A percentile compares a stretch with the other conserved stretches of the same genome.
These are phyloP conservation scores for Cervus canadensis DNA, from an alignment of 2,113 vertebrate genomes.

Conservation along the genomic window DNA sequence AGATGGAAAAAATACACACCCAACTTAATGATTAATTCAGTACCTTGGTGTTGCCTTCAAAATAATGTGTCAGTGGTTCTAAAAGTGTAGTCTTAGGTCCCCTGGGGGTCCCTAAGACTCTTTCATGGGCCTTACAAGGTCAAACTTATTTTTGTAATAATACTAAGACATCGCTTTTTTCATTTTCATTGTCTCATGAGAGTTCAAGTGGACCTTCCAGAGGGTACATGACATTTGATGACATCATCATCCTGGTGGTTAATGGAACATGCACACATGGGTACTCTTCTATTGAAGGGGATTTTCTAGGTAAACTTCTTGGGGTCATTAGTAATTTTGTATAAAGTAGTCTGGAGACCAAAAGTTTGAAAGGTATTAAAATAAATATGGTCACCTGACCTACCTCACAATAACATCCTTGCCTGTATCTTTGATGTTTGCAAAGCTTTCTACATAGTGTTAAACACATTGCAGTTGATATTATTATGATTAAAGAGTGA, in stretches of 20 bases:
- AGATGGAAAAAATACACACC: neutral
- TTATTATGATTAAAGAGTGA: neutral
- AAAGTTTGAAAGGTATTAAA: neutral
- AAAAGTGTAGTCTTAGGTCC: neutral
- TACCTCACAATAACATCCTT: neutral
- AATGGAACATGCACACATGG: neutral
- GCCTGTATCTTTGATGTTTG: neutral
- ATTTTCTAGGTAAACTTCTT: neutral
- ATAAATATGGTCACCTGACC: neutral
- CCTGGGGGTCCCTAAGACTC: neutral
- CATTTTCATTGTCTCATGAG: neutral
- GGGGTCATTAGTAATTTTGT: neutral
- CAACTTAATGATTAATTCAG: constrained; percentile 20
- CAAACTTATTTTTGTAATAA: constrained; percentile 6
- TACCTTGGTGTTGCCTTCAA: neutral
- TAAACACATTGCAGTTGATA: neutral
- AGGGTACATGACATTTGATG: neutral
- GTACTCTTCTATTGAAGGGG: neutral
- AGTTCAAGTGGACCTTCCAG: neutral
- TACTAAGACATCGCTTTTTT: neutral
- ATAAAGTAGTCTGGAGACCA: neutral
- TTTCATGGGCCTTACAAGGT: neutral
- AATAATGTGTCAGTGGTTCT: constrained; percentile 17
- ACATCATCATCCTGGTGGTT: neutral
- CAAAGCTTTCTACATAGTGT: neutral